These are phyloP conservation scores for Uropsilus gracilis DNA, from an alignment of 2,113 vertebrate species.

Conservation along the genomic window DNA sequence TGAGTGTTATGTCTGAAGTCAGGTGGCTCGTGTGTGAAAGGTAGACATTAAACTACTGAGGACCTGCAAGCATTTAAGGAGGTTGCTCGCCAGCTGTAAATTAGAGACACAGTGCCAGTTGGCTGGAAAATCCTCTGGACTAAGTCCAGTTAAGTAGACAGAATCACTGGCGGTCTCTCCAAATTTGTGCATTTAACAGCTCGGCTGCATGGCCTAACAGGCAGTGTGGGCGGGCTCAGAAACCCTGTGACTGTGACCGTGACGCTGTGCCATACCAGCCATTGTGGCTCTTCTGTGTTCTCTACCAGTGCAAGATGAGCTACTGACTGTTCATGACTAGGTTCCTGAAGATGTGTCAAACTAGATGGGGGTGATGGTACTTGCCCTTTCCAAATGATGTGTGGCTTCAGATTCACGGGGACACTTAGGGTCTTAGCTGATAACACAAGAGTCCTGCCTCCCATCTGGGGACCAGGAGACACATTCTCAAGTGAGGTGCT, in stretches of 20 bases:
- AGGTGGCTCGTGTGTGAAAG: constrained; percentile 88
- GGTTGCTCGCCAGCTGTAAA: constrained; percentile 88
- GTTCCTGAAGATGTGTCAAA: not conserved
- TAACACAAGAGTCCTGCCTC: fast-evolving
- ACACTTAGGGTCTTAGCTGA: not conserved
- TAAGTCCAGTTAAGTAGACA: constrained; percentile 87
- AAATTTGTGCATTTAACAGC: constrained; percentile 82
- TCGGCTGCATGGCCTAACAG: constrained; percentile 60
- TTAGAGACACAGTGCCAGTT: constrained; percentile 86
- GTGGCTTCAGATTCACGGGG: not conserved
- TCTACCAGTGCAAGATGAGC: not conserved
- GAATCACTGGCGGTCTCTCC: constrained; percentile 83
- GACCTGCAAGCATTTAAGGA: constrained; percentile 87
- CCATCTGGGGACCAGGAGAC: not conserved
- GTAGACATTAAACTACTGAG: constrained; percentile 86
- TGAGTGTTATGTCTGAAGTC: constrained; percentile 87
- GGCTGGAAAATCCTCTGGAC: constrained; percentile 85
- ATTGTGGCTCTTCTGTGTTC: not conserved
- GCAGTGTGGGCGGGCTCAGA: constrained; percentile 63
- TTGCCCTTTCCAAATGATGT: too few relatives aligned
- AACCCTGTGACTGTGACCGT: constrained; percentile 44
- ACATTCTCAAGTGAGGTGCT: not conserved
- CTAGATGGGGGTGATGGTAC: not conserved
- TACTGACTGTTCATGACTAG: not conserved
- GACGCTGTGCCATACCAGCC: not conserved